Base-by-base conservation (phyloP, 2,113 vertebrate genomes). In the Vidua macroura region DNA sequence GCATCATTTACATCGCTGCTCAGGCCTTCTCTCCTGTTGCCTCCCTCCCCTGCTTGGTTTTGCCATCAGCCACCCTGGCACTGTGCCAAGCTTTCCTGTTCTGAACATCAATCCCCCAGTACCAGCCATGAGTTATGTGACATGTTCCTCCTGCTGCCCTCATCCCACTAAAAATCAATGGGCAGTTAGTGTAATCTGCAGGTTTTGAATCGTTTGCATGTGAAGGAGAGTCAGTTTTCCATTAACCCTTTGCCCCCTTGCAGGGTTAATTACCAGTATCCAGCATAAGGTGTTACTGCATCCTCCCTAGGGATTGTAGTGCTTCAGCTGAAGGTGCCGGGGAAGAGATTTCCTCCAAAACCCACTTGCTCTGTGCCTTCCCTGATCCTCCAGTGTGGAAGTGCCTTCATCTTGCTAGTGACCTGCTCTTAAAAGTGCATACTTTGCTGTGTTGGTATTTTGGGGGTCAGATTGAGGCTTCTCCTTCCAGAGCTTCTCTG, bases 381-480 rank as follows among this genome's bases (percentile, higher is more conserved):
- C 49, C n/a, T 69, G 31, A 33, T 28, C 3, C 12, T 10, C 23
- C 2, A 0, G 1, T 4, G 44, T 52, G 73, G n/a, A 62, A 66
- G 7, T 37, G 35, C 6, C 25, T 24, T 62, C 23, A 18, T 77
- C 27, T 39, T 3, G 0, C 44, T 49, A 74, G 23, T 0, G 0
- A 31, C 33, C 44, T 52, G 35, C 80, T 73, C 3, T 1, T 39
- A 11, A 33, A n/a, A 68, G 10, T 6, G 3, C 39, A 10, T 0
- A 0, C n/a, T 88, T 88, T 0, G 0, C 24, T 73, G 28, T n/a
- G 44, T 28, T 1, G 1, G 18, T 51, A 51, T 19, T 52, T 80
- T 27, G 46, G 1, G 4, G 1, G 6, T 56, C 14, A 33, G 15
- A 19, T 1, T 21, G 60, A 62, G 16, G 17, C 20, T 89, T 49